Evolutionary conservation across 2,888 invertebrate species (phyloP).

Genomic region (Noctua janthina): DNA sequence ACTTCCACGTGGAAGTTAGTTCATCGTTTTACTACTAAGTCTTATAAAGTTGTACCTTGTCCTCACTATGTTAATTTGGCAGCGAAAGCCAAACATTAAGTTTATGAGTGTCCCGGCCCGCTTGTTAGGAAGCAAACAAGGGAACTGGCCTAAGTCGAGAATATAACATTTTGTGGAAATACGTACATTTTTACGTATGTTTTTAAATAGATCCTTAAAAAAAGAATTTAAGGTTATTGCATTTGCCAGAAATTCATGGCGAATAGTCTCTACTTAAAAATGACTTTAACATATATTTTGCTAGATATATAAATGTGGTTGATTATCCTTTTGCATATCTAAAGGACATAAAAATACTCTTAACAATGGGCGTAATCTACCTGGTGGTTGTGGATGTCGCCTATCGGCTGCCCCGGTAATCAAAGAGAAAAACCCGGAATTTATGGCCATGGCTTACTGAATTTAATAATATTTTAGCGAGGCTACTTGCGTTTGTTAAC

Average conservation of each 20-base stretch:
- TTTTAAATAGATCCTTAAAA: neutral
- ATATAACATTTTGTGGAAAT: neutral
- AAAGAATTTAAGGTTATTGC: neutral
- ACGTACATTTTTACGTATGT: neutral
- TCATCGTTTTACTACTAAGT: constrained; percentile 29
- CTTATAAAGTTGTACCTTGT: constrained; percentile 44
- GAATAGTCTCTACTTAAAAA: neutral
- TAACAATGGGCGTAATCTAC: neutral
- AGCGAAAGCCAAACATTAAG: constrained; percentile 37
- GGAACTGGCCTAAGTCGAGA: constrained; percentile 3
- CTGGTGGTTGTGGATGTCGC: neutral
- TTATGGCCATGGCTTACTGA: neutral
- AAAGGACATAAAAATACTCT: neutral
- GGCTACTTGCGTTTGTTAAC: neutral
- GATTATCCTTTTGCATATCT: neutral
- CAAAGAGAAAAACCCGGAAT: neutral
- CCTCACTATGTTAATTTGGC: constrained; percentile 50
- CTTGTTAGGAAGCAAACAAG: constrained; percentile 14
- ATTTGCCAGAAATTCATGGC: neutral
- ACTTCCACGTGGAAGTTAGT: constrained; percentile 24
- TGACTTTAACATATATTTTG: neutral
- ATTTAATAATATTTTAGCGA: neutral
- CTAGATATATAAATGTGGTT: neutral
- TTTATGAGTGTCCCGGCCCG: constrained; percentile 24
- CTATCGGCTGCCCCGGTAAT: neutral